Evolutionary conservation across 1,140 invertebrate genomes (phyloP), one percentile per base, ranked within the genome.

Genomic region (Drosophila auraria): DNA sequence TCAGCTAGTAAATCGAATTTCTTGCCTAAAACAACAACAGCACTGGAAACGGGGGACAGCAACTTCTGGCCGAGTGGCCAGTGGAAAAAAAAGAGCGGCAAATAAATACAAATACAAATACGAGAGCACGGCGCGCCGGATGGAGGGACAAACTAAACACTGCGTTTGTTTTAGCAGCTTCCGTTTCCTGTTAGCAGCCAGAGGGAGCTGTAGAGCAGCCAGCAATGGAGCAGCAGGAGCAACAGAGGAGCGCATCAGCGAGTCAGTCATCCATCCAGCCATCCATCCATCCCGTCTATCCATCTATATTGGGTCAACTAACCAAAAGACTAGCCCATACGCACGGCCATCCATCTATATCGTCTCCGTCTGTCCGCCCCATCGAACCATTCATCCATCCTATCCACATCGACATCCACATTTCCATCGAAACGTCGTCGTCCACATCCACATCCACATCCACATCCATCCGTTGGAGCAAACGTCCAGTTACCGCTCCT

Each of bases 1-100:
- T 89, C 83, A 87, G 86, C 84, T 86, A 86, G 86, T 84, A 89
- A 89, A 89, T 89, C 84, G 86, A 89, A 89, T 89, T 89, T 86
- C 78, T 89, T 76, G 86, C 84, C 84, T 89, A 89, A 90, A 86
- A 89, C 75, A 90, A 89, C 81, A 87, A 62, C 47, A 87, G 69
- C 66, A 74, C 54, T 20, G 59, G 64, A 12, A 20, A 23, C 33
- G 54, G 54, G 58, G 58, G 73, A 76, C 74, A 82, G 70, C 68
- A 68, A 38, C 40, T 72, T 60, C 33, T 59, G 68, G 36, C 36
- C 25, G 51, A 71, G 53, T 49, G 68, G 30, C 53, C 54, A 60
- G 23, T 60, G 11, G 7, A 51, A 50, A 59, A 47, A 20, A 36
- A 50, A 76, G 62, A 76, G 70, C 59, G 51, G 44, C 70, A 79